A percentile compares a stretch with the other conserved stretches of the same genome.
These are phyloP conservation scores for Ctenicera cuprea DNA, from an alignment of 2,888 invertebrate genomes.

Conservation along the genomic window DNA sequence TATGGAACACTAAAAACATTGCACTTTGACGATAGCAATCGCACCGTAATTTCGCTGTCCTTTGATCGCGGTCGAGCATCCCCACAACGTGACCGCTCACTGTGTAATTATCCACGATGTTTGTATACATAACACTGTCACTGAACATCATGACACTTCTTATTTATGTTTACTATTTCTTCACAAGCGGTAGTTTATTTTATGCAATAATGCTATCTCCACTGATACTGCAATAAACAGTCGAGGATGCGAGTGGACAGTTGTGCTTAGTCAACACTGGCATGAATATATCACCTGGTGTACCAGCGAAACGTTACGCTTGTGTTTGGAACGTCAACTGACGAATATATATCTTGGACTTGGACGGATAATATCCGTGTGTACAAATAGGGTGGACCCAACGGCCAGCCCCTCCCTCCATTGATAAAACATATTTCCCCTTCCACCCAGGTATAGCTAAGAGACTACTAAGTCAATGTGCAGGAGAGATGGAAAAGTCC, in stretches of 20 bases:
- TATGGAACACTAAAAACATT: conserved; percentile 36
- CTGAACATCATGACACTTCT: conserved; percentile 52
- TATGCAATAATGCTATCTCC: conserved; percentile 32
- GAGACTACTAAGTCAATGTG: conserved; percentile 50
- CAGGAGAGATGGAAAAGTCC: conserved; percentile 49
- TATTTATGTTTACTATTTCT: conserved; percentile 39
- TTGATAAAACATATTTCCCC: conserved; percentile 55
- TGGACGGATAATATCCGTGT: conserved; percentile 55
- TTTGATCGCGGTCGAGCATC: conserved; percentile 69
- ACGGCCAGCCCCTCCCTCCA: conserved; percentile 53
- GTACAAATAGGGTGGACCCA: conserved; percentile 53
- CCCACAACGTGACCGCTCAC: conserved; percentile 63
- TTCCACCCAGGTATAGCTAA: conserved; percentile 51
- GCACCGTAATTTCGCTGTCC: conserved; percentile 65
- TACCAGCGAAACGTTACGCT: conserved; percentile 52
- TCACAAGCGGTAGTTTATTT: conserved; percentile 35
- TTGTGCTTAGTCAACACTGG: conserved; percentile 38
- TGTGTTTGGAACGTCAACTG: conserved; percentile 56
- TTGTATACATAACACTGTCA: conserved; percentile 48
- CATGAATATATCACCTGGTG: conserved; percentile 49
- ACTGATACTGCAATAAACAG: conserved; percentile 32
- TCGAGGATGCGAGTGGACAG: conserved; percentile 24
- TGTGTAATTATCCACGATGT: conserved; percentile 51
- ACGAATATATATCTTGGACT: conserved; percentile 56
- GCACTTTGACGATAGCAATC: conserved; percentile 34